Base-by-base conservation (phyloP, 2,888 invertebrate species). In the Eristalis arbustorum region DNA sequence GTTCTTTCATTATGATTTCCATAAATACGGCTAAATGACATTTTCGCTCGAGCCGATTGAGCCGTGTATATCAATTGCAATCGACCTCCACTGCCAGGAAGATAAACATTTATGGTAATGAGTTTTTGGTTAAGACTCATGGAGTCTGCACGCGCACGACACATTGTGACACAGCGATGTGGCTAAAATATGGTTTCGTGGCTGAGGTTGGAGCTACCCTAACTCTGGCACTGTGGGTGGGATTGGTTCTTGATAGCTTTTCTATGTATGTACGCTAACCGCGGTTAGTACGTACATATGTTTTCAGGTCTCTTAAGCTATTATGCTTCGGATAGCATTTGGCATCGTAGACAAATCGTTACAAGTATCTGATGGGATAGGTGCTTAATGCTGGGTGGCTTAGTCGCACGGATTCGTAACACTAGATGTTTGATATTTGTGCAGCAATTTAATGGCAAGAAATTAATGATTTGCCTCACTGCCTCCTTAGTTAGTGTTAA, bases 51-150 rank as follows among this genome's bases (percentile, higher is more conserved):
- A 81, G 64, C 71, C 59, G 76, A 76, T 81, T 63, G 63, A 66
- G 68, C 75, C 66, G 75, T 74, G 59, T 75, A 62, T 71, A 66
- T 73, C 73, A 69, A 49, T 34, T 74, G 64, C 63, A 85, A 76
- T 85, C 85, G 77, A 78, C 85, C 85, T 81, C 85, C 64, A 31
- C 56, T 73, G 77, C 64, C 74, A 85, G 73, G 81, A 85, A 69
- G 85, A 85, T 85, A 82, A 82, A 82, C 40, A 77, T 85, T 85
- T 82, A 85, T 82, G 85, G 77, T 85, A 82, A 85, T 85, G 85
- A 82, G 82, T 77, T 82, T 85, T 73, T 57, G 77, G 77, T 59
- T 85, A 85, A 85, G 61, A 77, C 59, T 69, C 67, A 80, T 77
- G 77, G 69, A 62, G 63, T 73, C 56, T 77, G 59, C 64, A 77